These are phyloP conservation scores for Herpailurus yagouaroundi DNA, from an alignment of 2,113 vertebrate genomes.

Conservation along the genomic window DNA sequence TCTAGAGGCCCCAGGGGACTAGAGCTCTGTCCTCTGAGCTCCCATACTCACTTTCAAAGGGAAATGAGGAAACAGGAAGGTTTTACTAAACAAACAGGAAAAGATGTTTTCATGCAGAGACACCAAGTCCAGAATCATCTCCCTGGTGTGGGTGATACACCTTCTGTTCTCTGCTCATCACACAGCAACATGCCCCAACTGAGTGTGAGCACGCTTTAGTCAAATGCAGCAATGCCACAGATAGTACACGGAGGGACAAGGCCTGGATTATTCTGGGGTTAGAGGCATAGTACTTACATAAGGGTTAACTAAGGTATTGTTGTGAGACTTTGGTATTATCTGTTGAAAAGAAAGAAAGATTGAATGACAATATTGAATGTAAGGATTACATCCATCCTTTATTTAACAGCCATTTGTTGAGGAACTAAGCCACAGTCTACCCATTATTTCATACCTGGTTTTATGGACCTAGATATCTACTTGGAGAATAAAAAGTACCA, in stretches of 20 bases:
- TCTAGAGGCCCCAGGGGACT: neutral
- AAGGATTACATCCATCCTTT: neutral
- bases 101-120: neutral
- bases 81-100: neutral
- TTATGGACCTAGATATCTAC: neutral
- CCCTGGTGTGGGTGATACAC: fast-evolving
- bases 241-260: too few species aligned
- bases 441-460: neutral
- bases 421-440: neutral
- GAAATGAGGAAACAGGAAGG: neutral
- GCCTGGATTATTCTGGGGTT: too few species aligned
- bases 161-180: neutral
- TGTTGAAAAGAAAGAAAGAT: conserved; percentile 37
- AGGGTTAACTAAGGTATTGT: neutral
- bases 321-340: neutral
- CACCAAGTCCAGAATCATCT: neutral
- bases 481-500: neutral
- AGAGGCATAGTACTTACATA: conserved; percentile 46
- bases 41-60: neutral
- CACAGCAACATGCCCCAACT: fast-evolving
- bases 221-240: neutral
- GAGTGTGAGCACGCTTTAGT: neutral
- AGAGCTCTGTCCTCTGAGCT: neutral
- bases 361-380: neutral
- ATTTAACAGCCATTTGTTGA: neutral